Base-by-base conservation (phyloP, 2,113 vertebrate genomes). In the Chrysochloris asiatica region DNA sequence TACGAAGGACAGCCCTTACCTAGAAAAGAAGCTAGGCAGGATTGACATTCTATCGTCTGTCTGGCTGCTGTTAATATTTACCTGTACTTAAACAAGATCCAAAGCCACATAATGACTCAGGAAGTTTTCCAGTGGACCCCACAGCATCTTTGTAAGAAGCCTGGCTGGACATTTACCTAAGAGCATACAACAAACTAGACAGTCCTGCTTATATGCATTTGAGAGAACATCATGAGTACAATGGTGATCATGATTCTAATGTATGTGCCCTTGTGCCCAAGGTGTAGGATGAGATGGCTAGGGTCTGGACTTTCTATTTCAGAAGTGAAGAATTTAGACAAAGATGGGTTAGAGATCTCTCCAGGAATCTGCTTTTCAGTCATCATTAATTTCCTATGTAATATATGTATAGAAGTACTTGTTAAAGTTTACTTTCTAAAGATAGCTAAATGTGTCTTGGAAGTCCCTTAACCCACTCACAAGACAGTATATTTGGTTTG, bases 1-100 rank as follows among this genome's bases (percentile, higher is more conserved):
- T 95, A 54, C 75, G 52, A 90, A 61, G 85, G 67, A 0, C 56
- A 6, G 86, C 93, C 87, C 71, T 63, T 65, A 78, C 79, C 76
- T 14, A 30, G 61, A 4, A 83, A 11, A 9, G 30, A 61, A 41
- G 94, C 30, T 93, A 17, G 4, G 61, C 41, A 85, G 63, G 69
- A 59, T 8, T 71, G 69, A 72, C 45, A 50, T 30, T 43, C 54
- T 36, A 76, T 33, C 63, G 26, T 69, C 83, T 38, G 6, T 50
- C 28, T n/a, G 5, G 45, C 0, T 61, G 52, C 78, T 73, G 43
- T 81, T 86, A 80, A 92, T 56, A 76, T 41, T 38, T 86, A 45
- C 73, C 56, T 81, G 28, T 36, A 24, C 67, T 56, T 65, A n/a
- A 65, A 71, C 30, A 59, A 61, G 71, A 79, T n/a, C 48, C 52